Base-by-base conservation (phyloP, 2,797 vertebrate genomes). In the Platyrinchus mystaceus region DNA sequence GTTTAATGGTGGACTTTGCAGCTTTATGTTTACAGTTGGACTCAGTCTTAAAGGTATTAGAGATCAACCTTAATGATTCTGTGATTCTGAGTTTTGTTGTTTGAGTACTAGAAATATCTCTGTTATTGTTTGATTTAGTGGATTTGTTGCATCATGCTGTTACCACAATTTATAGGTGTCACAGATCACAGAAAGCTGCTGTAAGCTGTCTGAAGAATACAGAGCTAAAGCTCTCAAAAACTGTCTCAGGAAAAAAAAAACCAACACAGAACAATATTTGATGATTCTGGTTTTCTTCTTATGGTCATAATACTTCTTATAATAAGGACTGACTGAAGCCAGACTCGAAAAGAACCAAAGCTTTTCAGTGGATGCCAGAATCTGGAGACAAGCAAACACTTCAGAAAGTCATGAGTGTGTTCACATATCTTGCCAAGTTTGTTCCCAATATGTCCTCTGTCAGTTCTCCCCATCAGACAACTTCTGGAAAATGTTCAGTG, bases 401-500 rank as follows among this genome's bases (percentile, higher is more conserved):
- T 93, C 32, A 94, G 13, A 86, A 92, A 91, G 59, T 76, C 66
- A 46, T 8, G 24, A 71, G 44, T 69, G 32, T 46, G 12, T 71
- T 90, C 70, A 19, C 7, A 0, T 88, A 74, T 55, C 85, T 91
- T 93, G 83, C 91, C 80, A 91, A 67, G 87, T 90, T 94, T 28
- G 3, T 87, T 93, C 87, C 91, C 66, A 49, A 1, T 91, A 93
- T 91, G 83, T 90, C 82, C 73, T 93, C 82, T 92, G 67, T 96
- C 87, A 82, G 47, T 67, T 93, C 70, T 84, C 39, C 41, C 67
- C 34, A 44, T 73, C 64, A 68, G 89, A 84, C 60, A 70, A 82
- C 77, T 90, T 93, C 95, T 96, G 94, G 95, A 82, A 87, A 94
- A 79, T 82, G 85, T 95, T 87, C 34, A 28, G 70, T 77, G 89